Base-by-base conservation (phyloP, 2,888 invertebrate genomes). In the Saturnia japonica region DNA sequence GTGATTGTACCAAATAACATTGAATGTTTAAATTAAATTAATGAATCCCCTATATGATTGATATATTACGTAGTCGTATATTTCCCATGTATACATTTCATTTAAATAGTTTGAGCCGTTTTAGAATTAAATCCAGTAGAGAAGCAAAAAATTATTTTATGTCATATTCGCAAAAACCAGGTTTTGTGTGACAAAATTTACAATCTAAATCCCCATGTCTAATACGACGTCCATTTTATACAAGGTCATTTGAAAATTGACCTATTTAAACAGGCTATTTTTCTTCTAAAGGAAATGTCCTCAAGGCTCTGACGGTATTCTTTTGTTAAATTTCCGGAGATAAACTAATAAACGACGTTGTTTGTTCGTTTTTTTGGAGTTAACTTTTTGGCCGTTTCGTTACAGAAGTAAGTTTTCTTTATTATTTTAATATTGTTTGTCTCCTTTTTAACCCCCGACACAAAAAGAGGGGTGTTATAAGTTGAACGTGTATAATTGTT, bases 251-350 rank as follows among this genome's bases (percentile, higher is more conserved):
- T 60, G 12, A 11, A 60, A 60, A 28, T 28, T 28, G 57, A 25
- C 28, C 28, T 60, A 60, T 60, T 60, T 60, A 60, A 25, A 60
- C 14, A 60, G 14, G 28, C 16, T 28, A 28, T 60, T 60, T 25
- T 60, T 25, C 28, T 60, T 60, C 57, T 28, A 25, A 60, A 60
- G 16, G 25, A 60, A 60, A 60, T 16, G 57, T 28, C 25, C 14
- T 28, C 57, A 28, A 60, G 25, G 57, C 57, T 14, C 14, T 14
- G 57, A 60, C 14, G 57, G 14, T 60, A 60, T 60, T 60, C 57
- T 60, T 60, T 60, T 60, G 25, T 60, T 28, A 60, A 60, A 60
- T 28, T 60, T 60, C 57, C 25, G 16, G 57, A 60, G 28, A 60
- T 28, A 60, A 60, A 60, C 57, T 28, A 14, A 60, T 60, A 60